Evolutionary conservation across 1,140 invertebrate genomes (phyloP).

Genomic region (Phymorhynchus buccinoides): DNA sequence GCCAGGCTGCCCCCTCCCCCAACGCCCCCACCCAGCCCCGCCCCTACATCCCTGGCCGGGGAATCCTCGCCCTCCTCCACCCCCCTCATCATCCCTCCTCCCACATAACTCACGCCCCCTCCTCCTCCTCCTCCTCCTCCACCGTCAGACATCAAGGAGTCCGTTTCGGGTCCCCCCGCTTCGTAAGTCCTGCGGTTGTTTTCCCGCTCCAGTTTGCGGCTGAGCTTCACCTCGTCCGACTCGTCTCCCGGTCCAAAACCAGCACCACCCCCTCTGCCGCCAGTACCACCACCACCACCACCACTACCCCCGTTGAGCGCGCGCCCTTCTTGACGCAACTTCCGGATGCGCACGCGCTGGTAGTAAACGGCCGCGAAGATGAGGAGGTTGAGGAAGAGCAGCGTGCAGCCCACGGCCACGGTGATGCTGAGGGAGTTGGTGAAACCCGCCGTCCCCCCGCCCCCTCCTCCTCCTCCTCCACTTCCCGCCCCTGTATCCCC

Average conservation of each 20-base stretch:
- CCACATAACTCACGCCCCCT: neutral
- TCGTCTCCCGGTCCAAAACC: slow-evolving; percentile 5
- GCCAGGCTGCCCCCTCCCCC: neutral
- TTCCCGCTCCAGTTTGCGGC: slow-evolving; percentile 48
- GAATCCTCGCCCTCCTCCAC: slow-evolving; percentile 4
- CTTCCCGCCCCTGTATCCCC: neutral
- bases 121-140: neutral
- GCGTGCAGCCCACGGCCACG: slow-evolving; percentile 93
- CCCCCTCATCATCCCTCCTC: slow-evolving; percentile 4
- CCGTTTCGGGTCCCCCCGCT: slow-evolving; percentile 37
- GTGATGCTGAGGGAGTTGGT: slow-evolving; percentile 77
- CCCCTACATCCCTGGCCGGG: neutral
- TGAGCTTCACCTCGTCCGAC: slow-evolving; percentile 46
- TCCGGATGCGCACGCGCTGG: slow-evolving; percentile 84
- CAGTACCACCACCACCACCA: neutral
- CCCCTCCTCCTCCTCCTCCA: neutral
- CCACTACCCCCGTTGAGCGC: neutral
- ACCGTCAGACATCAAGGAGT: slow-evolving; percentile 43
- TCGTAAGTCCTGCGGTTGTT: slow-evolving; percentile 8
- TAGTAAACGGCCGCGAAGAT: slow-evolving; percentile 96
- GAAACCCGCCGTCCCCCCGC: slow-evolving; percentile 8
- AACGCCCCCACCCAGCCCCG: neutral
- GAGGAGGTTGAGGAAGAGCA: slow-evolving; percentile 90
- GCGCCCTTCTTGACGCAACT: slow-evolving; percentile 40
- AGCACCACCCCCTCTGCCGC: neutral